Base-by-base conservation (phyloP, 1,140 invertebrate species). In the Cydia amplana region DNA sequence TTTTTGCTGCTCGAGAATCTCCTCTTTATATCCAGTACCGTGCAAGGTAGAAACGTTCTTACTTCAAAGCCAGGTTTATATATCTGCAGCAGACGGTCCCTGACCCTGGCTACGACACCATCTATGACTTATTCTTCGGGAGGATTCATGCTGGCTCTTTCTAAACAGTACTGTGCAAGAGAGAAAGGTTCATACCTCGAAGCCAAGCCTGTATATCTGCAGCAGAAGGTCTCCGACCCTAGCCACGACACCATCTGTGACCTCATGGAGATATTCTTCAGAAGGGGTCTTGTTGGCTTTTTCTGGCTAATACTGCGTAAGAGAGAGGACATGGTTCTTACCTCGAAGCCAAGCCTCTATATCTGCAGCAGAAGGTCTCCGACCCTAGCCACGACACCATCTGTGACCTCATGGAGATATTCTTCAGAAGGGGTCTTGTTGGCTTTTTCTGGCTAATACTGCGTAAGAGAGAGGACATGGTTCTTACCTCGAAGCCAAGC, bases 11-110 rank as follows among this genome's bases (percentile, higher is more conserved):
- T 14, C 1, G n/a, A n/a, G n/a, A n/a, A n/a, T n/a, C n/a, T 12
- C 80, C 86, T 36, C 77, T 10, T 32, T 32, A 4, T 32, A 32
- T 32, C 4, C 2, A 49, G 2, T 49, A 49, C 46, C 4, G 46
- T 16, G 46, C 2, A 4, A 46, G 14, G 2, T 12, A 46, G 43
- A 7, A 51, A 49, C 2, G 14, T 28, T 83, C 76, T 86, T 87
- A 96, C 95, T 93, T 97, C 97, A 91, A 98, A 98, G 1, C 96
- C 97, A 91, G 98, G 97, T 87, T 96, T 96, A 89, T 96, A 98
- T 72, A 96, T 96, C 84, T 97, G 97, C 88, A 98, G 95, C 49
- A 51, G 9, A 2, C 20, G 16, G 0, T 60, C 6, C 2, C n/a
- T 18, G 51, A 20, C 51, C 1, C n/a, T 60, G 1, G 95, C 95